A percentile compares a stretch with the other conserved stretches of the same genome.
These are phyloP conservation scores for Proisotoma minuta DNA, from an alignment of 2,888 invertebrate genomes.

Conservation along the genomic window DNA sequence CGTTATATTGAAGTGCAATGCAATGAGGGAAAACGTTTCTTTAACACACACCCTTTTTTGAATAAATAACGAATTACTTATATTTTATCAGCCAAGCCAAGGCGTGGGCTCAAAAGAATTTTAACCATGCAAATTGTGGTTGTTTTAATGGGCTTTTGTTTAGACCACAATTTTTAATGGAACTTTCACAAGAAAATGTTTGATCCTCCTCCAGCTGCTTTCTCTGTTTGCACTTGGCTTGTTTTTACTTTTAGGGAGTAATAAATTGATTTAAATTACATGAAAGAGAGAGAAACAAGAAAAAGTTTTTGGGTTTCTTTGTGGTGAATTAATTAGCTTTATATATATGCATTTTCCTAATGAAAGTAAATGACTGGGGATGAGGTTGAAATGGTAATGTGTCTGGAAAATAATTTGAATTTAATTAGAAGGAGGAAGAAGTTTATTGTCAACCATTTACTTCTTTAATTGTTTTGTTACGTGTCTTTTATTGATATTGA, in stretches of 20 bases:
- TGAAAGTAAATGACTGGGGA: not conserved
- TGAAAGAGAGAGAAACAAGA: not conserved
- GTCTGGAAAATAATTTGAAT: slow-evolving; percentile 2
- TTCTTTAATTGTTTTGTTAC: not conserved
- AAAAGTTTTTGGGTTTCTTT: not conserved
- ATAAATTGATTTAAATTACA: slow-evolving; percentile 6
- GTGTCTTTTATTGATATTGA: not conserved
- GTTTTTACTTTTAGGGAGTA: no score
- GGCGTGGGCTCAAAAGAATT: no score
- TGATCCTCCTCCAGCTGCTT: no score
- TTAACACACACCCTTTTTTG: not conserved
- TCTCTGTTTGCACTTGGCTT: no score
- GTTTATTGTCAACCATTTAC: not conserved
- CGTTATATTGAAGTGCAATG: not conserved
- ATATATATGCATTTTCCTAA: not conserved
- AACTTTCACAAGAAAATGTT: no score
- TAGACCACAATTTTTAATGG: no score
- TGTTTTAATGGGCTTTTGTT: no score
- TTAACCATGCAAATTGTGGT: no score
- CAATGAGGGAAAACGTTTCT: not conserved
- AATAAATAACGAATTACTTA: slow-evolving; percentile 18
- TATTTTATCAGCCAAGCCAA: not conserved
- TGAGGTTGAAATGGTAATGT: not conserved
- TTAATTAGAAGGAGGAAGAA: not conserved
- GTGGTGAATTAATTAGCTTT: slow-evolving; percentile 1